These are phyloP conservation scores for Haemorhous mexicanus DNA, from an alignment of 2,113 vertebrate species.

Conservation along the genomic window DNA sequence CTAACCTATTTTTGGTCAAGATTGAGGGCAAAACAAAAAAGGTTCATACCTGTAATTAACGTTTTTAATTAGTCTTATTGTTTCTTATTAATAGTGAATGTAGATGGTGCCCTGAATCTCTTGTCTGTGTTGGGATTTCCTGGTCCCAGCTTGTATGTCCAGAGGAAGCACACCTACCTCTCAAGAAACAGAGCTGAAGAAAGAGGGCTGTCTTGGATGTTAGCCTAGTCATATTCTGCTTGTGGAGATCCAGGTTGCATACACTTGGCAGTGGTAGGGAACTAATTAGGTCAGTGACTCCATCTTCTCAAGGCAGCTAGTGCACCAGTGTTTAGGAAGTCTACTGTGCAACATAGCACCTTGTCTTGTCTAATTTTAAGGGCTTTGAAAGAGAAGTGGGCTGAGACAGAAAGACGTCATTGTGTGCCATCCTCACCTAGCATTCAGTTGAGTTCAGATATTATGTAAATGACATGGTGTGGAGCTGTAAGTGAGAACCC, in stretches of 20 bases:
- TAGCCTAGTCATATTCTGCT: not conserved
- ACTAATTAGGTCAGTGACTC: not conserved
- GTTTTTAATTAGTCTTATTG: not conserved
- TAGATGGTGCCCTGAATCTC: not conserved
- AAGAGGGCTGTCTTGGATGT: not conserved
- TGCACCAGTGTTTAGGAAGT: not conserved
- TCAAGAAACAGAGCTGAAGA: not conserved
- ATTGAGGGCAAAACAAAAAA: not conserved
- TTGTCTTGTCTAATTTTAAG: not conserved
- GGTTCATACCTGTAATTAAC: not conserved
- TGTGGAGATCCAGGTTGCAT: not conserved
- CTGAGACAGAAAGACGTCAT: not conserved
- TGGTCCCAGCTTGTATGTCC: not conserved
- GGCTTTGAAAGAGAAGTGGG: not conserved
- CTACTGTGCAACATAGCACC: not conserved
- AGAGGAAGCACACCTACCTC: not conserved
- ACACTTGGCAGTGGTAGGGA: not conserved
- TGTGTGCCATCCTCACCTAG: not conserved
- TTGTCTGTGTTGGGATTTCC: not conserved
- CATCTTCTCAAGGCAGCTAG: not conserved
- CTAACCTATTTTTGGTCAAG: not conserved
- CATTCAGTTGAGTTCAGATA: not conserved
- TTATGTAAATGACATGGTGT: not conserved
- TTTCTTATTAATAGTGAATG: conserved; percentile 9
- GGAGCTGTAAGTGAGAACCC: not conserved